These are phyloP conservation scores for Chrysodeixis includens DNA, from an alignment of 2,888 invertebrate species.

Conservation along the genomic window DNA sequence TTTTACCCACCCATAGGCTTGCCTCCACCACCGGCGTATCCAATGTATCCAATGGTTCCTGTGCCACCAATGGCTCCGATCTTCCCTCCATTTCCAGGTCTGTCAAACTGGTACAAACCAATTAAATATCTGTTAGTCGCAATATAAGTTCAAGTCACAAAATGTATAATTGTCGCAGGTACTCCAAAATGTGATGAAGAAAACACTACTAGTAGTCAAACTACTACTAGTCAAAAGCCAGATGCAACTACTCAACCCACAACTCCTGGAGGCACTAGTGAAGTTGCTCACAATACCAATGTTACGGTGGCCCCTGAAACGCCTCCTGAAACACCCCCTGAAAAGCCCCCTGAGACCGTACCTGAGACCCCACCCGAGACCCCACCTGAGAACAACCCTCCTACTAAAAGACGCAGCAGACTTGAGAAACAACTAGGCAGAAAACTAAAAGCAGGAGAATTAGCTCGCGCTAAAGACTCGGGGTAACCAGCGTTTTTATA, in stretches of 20 bases:
- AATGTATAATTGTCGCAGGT: constrained; percentile 11
- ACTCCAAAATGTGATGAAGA: constrained; percentile 11
- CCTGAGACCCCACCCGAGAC: not conserved
- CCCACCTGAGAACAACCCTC: not conserved
- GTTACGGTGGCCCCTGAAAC: too few species aligned
- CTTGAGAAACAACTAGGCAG: constrained; percentile 14
- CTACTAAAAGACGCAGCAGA: constrained; percentile 25
- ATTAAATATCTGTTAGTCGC: not conserved
- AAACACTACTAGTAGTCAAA: not conserved
- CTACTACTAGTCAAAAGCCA: constrained; percentile 6
- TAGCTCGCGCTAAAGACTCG: not conserved
- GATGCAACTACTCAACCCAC: constrained; percentile 7
- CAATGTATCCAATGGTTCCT: constrained; percentile 83
- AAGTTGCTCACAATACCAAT: too few species aligned
- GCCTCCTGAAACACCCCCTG: too few species aligned
- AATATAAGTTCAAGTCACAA: not conserved
- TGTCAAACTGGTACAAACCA: constrained; percentile 13
- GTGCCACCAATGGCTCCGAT: constrained; percentile 75
- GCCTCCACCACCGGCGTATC: constrained; percentile 75
- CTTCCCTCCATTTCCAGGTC: constrained; percentile 63
- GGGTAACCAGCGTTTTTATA: too few species aligned
- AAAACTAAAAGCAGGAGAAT: constrained; percentile 6
- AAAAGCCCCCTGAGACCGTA: too few species aligned
- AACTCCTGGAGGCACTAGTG: not conserved
- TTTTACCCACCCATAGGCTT: constrained; percentile 82